Evolutionary conservation across 2,113 vertebrate species (phyloP).

Genomic region (Apistogramma diplotaenia): DNA sequence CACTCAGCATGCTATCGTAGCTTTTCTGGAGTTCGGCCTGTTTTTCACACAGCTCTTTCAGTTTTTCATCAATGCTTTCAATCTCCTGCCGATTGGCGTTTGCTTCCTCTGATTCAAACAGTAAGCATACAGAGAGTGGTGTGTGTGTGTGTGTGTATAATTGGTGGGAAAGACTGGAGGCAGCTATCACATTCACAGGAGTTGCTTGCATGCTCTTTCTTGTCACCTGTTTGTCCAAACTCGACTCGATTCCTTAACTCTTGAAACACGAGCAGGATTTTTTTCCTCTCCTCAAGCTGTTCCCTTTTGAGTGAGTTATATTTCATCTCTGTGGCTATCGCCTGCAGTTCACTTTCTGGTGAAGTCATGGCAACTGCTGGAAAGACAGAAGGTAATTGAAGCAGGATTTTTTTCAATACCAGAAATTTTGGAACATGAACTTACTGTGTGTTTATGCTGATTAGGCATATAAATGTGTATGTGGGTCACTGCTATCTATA

Average conservation of each 20-base stretch:
- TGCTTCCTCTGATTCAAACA: not conserved
- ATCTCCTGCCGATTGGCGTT: conserved; percentile 5
- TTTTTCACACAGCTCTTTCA: conserved; percentile 37
- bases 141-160: too few relatives aligned
- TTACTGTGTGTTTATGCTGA: not conserved
- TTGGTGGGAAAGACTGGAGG: not conserved
- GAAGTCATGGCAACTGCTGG: conserved; percentile 45
- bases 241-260: conserved; percentile 37
- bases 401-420: not conserved
- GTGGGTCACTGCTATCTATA: not conserved
- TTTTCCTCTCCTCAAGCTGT: conserved; percentile 54
- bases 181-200: not conserved
- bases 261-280: conserved; percentile 44
- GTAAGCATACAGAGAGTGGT: not conserved
- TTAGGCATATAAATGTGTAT: not conserved
- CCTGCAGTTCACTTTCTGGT: not conserved
- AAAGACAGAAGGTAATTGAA: not conserved
- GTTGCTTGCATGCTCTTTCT: not conserved
- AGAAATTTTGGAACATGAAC: not conserved
- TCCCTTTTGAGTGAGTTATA: conserved; percentile 25
- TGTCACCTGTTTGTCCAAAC: conserved; percentile 29
- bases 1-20: not conserved
- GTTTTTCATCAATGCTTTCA: conserved; percentile 31
- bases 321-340: conserved; percentile 29
- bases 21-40: conserved; percentile 31